Conservation (phyloP, 2,797 vertebrate genomes). For the Spinus olivaceus region DNA sequence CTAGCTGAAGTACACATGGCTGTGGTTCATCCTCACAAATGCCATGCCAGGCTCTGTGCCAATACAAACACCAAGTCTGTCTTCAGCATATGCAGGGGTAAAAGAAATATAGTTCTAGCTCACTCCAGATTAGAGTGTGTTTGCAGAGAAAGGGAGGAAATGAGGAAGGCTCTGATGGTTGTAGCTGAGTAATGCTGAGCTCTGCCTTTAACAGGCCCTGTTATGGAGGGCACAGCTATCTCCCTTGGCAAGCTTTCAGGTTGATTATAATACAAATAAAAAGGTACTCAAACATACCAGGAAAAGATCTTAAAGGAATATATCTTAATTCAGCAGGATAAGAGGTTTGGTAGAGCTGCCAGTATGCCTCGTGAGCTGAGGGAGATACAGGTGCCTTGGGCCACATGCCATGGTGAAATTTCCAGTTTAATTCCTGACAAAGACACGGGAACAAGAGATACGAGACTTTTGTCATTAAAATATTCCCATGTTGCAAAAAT, state of each 20-base stretch:
- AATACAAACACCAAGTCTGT: not conserved
- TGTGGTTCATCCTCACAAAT: slow-evolving; percentile 31
- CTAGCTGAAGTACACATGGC: not conserved
- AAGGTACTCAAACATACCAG: not conserved
- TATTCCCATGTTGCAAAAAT: not conserved
- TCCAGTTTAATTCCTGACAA: not conserved
- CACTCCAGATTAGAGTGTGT: not conserved
- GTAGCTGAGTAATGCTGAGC: not conserved
- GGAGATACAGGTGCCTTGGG: not conserved
- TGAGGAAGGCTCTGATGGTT: not conserved
- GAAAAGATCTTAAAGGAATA: not conserved
- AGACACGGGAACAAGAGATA: not conserved
- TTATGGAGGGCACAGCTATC: not conserved
- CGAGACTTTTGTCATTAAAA: not conserved
- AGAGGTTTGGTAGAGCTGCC: not conserved
- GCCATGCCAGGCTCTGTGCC: not conserved
- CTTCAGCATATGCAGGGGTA: not conserved
- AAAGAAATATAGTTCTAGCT: not conserved
- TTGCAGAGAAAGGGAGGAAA: not conserved
- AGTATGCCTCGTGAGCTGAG: not conserved
- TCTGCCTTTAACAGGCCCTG: not conserved
- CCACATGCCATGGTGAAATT: not conserved
- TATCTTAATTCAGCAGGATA: not conserved
- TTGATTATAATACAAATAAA: not conserved
- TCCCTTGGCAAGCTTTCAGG: not conserved